phyloP scores from a whole-genome alignment of 2,888 invertebrate species.

The Diachrysia chrysitis region DNA sequence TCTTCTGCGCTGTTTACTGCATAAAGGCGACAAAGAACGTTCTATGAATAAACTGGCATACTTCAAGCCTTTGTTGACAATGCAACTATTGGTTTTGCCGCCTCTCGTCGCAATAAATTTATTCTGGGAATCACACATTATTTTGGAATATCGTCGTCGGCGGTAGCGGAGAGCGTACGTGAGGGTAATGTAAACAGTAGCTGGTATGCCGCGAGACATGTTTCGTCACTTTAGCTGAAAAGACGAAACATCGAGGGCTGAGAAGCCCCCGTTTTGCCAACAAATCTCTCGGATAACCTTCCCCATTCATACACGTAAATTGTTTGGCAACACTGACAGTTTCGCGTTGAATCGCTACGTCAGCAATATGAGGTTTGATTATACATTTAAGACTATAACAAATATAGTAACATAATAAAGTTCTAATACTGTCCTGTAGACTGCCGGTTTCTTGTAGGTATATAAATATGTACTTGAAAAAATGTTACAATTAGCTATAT shows the following conservation, averaged over 20 bases:
- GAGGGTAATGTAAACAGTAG: constrained; percentile 78
- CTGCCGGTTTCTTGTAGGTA: neutral
- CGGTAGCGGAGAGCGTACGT: constrained; percentile 66
- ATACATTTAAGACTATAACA: constrained; percentile 26
- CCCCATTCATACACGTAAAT: constrained; percentile 67
- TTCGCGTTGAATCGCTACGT: constrained; percentile 49
- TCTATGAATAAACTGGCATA: constrained; percentile 47
- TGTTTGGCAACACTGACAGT: constrained; percentile 62
- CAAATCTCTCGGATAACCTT: constrained; percentile 72
- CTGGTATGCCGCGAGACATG: constrained; percentile 74
- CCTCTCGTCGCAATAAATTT: constrained; percentile 67
- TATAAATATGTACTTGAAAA: too few relatives aligned
- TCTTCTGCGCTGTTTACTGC: constrained; percentile 13
- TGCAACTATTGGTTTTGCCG: constrained; percentile 65
- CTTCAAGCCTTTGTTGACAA: constrained; percentile 44
- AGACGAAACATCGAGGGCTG: constrained; percentile 69
- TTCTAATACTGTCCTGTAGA: neutral
- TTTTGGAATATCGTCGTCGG: constrained; percentile 69
- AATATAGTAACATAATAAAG: too few relatives aligned
- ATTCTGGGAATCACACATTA: constrained; percentile 75
- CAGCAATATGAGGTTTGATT: constrained; percentile 52
- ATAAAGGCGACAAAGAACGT: constrained; percentile 30
- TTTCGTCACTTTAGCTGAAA: constrained; percentile 83
- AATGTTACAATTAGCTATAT: too few relatives aligned
- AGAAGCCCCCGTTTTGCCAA: constrained; percentile 67